Conservation (phyloP, 2,888 invertebrate genomes). For the Diadegma fenestrale region DNA sequence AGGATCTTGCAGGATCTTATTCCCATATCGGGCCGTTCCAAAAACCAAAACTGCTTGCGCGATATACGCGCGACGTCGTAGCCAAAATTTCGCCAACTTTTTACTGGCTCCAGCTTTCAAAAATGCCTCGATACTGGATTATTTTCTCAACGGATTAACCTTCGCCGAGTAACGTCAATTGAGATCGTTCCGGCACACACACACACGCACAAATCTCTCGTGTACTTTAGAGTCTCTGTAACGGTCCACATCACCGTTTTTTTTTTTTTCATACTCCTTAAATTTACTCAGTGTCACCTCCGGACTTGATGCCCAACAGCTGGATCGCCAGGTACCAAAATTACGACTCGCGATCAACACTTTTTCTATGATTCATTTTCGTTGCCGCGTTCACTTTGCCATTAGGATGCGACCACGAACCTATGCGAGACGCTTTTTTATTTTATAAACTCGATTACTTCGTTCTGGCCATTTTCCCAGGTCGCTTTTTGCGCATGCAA, state of each 20-base stretch:
- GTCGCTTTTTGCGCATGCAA: too few relatives aligned
- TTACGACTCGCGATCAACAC: background rate
- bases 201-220: background rate
- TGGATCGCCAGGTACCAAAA: background rate
- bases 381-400: too few relatives aligned
- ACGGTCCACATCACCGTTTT: slow-evolving; percentile 16
- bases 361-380: background rate
- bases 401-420: too few relatives aligned
- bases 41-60: background rate
- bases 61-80: background rate
- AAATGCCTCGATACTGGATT: slow-evolving; percentile 46
- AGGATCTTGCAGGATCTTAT: slow-evolving; percentile 27
- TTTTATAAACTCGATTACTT: too few relatives aligned
- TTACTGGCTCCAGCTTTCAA: slow-evolving; percentile 32
- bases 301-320: background rate
- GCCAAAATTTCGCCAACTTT: slow-evolving; percentile 36
- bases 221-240: slow-evolving; percentile 9
- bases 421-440: too few relatives aligned
- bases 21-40: background rate
- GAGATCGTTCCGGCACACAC: background rate
- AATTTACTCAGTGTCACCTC: background rate
- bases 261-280: background rate
- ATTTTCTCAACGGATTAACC: slow-evolving; percentile 52
- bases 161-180: slow-evolving; percentile 5
- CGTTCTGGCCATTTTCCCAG: too few relatives aligned